Evolutionary conservation across 2,888 invertebrate genomes (phyloP), one percentile per base, ranked within the genome.

Genomic region (Drosophila peninsularis): DNA sequence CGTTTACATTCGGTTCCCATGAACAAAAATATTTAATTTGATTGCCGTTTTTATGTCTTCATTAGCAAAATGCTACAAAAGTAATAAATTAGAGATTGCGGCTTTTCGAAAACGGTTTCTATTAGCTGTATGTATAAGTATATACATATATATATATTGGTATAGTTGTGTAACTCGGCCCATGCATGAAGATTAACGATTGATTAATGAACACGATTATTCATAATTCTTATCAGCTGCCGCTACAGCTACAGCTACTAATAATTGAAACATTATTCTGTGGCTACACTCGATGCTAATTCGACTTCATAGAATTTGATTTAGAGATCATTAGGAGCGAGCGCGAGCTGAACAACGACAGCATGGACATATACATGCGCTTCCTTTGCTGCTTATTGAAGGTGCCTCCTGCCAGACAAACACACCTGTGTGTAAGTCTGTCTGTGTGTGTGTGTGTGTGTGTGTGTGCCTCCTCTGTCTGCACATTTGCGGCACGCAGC

Each of bases 31-130:
- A 78, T 78, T 84, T 82, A 82, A 82, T 86, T 86, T 86, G 86
- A 89, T 86, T 89, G 86, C 86, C 88, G 88, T 89, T 86, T 88
- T 86, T 86, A 86, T 86, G 89, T 86, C 86, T 86, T 86, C 88
- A 86, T 86, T 89, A 88, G 89, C 86, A 74, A 86, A 86, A 88
- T 74, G 88, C 71, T 80, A 75, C 75, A 77, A 80, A 76, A 79
- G 73, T 64, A 80, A 86, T 86, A 89, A 86, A 86, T 86, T 82
- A 82, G 70, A 77, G 85, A 85, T 85, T 85, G 60, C 52, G 70
- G 69, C 64, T 50, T 37, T 36, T 41, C 34, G 24, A 49, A 55
- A 62, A 55, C 57, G 30, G 24, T 42, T 61, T 32, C 32, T 27
- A 44, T 34, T 6, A 30, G 5, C 6, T 30, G 6, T 30, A 7